Conservation (phyloP, 1,140 invertebrate species). For the Tetramorium parvispinum region DNA sequence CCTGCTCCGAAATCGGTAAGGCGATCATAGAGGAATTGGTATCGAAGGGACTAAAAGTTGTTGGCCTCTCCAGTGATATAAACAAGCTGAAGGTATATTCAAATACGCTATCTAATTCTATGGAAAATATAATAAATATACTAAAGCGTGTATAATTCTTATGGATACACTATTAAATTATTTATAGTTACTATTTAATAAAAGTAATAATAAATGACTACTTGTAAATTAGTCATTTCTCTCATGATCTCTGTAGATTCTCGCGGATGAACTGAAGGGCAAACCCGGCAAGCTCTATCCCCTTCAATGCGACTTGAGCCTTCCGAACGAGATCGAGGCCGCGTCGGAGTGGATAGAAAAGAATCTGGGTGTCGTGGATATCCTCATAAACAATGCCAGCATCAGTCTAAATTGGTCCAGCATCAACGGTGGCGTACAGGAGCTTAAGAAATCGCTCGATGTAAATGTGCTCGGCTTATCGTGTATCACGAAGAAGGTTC, state of each 20-base stretch:
- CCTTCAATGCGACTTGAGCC: slow-evolving; percentile 87
- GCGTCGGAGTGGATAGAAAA: slow-evolving; percentile 88
- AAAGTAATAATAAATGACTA: background rate
- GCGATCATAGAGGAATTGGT: slow-evolving; percentile 78
- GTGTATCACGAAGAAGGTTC: slow-evolving; percentile 88
- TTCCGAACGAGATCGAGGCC: slow-evolving; percentile 87
- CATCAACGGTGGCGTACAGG: slow-evolving; percentile 81
- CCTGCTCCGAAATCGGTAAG: slow-evolving; percentile 88
- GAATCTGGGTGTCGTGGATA: slow-evolving; percentile 87
- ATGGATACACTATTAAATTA: background rate
- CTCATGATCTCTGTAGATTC: slow-evolving; percentile 35
- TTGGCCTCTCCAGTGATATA: slow-evolving; percentile 84
- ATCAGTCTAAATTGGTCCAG: slow-evolving; percentile 47
- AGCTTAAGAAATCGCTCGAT: slow-evolving; percentile 87
- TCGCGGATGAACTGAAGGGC: slow-evolving; percentile 62
- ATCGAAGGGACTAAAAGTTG: slow-evolving; percentile 84
- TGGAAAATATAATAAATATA: background rate
- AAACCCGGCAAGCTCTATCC: slow-evolving; percentile 73
- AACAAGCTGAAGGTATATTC: slow-evolving; percentile 74
- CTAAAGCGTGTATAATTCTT: background rate
- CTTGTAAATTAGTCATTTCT: background rate
- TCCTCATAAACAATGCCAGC: slow-evolving; percentile 90
- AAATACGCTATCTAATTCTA: background rate
- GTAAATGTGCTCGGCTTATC: slow-evolving; percentile 90
- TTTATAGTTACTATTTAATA: background rate